Conservation (phyloP, 2,888 invertebrate genomes). For the Chaitophorus viminalis region DNA sequence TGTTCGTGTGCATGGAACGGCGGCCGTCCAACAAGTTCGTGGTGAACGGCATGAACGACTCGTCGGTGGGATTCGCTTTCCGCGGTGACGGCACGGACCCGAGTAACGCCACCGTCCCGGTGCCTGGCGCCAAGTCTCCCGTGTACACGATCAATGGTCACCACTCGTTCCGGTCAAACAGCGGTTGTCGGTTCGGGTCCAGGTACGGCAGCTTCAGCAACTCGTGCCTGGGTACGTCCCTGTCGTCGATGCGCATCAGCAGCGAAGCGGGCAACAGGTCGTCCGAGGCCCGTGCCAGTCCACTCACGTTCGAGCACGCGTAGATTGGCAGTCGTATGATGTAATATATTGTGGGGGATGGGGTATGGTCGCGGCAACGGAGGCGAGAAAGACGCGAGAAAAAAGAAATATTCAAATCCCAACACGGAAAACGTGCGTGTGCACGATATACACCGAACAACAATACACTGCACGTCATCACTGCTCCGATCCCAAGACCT, state of each 20-base stretch:
- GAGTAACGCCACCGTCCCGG: slow-evolving; percentile 18
- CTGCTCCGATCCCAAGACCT: too few relatives aligned
- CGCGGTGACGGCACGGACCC: background rate
- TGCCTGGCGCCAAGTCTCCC: slow-evolving; percentile 19
- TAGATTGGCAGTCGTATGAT: too few relatives aligned
- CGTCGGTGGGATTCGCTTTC: slow-evolving; percentile 30
- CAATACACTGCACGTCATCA: background rate
- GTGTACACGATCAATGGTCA: slow-evolving; percentile 57
- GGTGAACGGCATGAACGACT: slow-evolving; percentile 46
- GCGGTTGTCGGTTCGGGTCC: slow-evolving; percentile 41
- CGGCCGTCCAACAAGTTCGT: slow-evolving; percentile 16
- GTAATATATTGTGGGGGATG: too few relatives aligned
- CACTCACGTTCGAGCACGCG: slow-evolving; percentile 4
- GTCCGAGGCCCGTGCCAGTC: slow-evolving; percentile 33
- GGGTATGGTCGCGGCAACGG: too few relatives aligned
- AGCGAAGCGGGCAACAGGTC: slow-evolving; percentile 1
- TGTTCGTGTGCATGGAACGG: slow-evolving; percentile 20
- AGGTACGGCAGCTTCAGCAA: slow-evolving; percentile 58
- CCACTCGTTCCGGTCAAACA: slow-evolving; percentile 42
- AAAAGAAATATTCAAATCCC: background rate
- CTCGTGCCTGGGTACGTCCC: slow-evolving; percentile 46
- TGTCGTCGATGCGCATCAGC: slow-evolving; percentile 52
- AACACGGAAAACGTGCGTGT: too few relatives aligned
- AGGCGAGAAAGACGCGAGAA: background rate
- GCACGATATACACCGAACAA: too few relatives aligned